Evolutionary conservation across 2,888 invertebrate species (phyloP).

Genomic region (Tetheella fluctuosa): DNA sequence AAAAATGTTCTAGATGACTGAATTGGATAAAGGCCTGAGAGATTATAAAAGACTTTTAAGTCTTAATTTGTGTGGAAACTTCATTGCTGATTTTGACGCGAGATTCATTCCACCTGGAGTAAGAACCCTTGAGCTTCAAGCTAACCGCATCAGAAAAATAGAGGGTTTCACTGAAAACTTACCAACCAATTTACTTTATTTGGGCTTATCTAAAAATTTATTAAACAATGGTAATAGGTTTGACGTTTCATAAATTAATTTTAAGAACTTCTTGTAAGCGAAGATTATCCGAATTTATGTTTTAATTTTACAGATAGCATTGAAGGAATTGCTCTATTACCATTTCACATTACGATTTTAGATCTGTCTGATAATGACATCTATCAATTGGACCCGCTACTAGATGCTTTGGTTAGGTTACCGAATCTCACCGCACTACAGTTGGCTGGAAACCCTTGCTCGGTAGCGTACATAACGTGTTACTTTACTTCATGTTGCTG

Average conservation of each 20-base stretch:
- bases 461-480: slow-evolving; percentile 56
- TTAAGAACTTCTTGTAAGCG: not conserved
- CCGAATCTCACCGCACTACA: slow-evolving; percentile 69
- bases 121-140: slow-evolving; percentile 75
- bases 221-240: slow-evolving; percentile 54
- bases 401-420: slow-evolving; percentile 61
- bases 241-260: not conserved
- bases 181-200: slow-evolving; percentile 70
- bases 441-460: slow-evolving; percentile 85
- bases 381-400: slow-evolving; percentile 70
- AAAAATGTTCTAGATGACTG: slow-evolving; percentile 71
- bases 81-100: slow-evolving; percentile 56
- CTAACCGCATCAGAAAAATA: slow-evolving; percentile 70
- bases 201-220: slow-evolving; percentile 81
- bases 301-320: slow-evolving; percentile 50
- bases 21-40: slow-evolving; percentile 63
- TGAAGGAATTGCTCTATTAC: slow-evolving; percentile 46
- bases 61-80: slow-evolving; percentile 76
- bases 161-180: slow-evolving; percentile 53
- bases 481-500: slow-evolving; percentile 1
- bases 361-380: slow-evolving; percentile 85
- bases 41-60: slow-evolving; percentile 67
- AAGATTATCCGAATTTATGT: not conserved
- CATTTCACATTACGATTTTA: slow-evolving; percentile 59
- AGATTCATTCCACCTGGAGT: slow-evolving; percentile 65